Evolutionary conservation across 2,888 invertebrate species (phyloP), one percentile per base, ranked within the genome.

Genomic region (Stenoptilia bipunctidactyla): DNA sequence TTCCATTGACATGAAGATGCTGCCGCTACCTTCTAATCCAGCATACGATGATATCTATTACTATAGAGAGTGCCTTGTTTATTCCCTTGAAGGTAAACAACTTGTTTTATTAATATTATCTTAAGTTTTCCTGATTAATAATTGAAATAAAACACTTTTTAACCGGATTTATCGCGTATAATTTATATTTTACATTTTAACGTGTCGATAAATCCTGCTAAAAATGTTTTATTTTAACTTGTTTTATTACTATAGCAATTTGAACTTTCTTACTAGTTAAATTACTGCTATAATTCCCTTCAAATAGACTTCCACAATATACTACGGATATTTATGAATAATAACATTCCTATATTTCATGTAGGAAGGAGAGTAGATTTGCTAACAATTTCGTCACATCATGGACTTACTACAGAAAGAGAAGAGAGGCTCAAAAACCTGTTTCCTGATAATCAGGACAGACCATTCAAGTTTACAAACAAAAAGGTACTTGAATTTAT

Each of bases 311-410:
- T n/a, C n/a, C 25, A 25, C 25, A 6, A 25, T 25, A 25, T 25
- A n/a, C n/a, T n/a, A n/a, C n/a, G n/a, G n/a, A n/a, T n/a, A n/a
- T n/a, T n/a, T n/a, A n/a, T n/a, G n/a, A 20, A 20, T 20, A 20
- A 20, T 20, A 20, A 20, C 8, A 20, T 42, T 15, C 37, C 20
- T 41, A 27, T 12, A 20, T 20, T 8, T 8, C 20, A 20, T 27
- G 35, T 41, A 80, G 79, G 82, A 4, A 61, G 92, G 49, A 85
- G 91, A 42, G 86, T 96, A 39, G 95, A 96, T 71, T 72, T 96
- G 40, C 65, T 96, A 41, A 96, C 96, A 0, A 90, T 96, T 51
- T 87, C 92, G 8, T 94, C 94, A 0, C 88, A 89, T 61, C 90
- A 92, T 62, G 92, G 92, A 39, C 91, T 94, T 34, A 88, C 88